Percentiles rank a stretch among this genome's conserved stretches.
phyloP scores from a whole-genome alignment of 2,113 vertebrate genomes.

The Actinemys pallida region DNA sequence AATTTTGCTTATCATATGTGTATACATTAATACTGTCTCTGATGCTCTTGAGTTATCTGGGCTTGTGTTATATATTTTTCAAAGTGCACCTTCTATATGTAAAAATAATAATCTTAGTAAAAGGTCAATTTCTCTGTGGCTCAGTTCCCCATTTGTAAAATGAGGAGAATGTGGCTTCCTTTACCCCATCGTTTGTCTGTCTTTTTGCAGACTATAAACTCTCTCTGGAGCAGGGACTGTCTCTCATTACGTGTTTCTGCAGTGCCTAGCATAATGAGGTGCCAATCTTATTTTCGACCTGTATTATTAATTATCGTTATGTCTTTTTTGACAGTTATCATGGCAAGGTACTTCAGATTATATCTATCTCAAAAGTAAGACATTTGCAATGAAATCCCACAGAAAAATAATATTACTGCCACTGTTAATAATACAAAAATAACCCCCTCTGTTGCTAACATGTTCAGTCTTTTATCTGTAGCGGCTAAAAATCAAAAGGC shows the following conservation, averaged over 20 bases:
- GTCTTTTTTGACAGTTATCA: not conserved
- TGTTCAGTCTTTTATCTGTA: conserved; percentile 42
- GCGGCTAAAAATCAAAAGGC: conserved; percentile 62
- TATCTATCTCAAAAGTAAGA: not conserved
- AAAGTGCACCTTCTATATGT: not conserved
- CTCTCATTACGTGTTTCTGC: not conserved
- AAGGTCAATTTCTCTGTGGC: not conserved
- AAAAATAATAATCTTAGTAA: not conserved
- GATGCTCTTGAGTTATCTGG: not conserved
- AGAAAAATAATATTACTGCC: conserved; percentile 6
- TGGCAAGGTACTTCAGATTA: not conserved
- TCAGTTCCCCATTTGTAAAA: not conserved
- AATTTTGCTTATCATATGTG: not conserved
- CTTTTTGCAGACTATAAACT: not conserved
- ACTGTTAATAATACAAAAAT: not conserved
- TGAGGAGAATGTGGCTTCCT: not conserved
- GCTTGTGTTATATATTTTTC: not conserved
- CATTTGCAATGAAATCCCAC: not conserved
- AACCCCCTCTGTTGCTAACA: conserved; percentile 21
- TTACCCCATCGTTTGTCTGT: not conserved
- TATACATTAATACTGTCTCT: not conserved
- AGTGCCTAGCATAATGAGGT: not conserved
- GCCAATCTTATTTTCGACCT: not conserved
- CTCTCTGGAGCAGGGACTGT: not conserved
- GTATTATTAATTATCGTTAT: not conserved